These are phyloP conservation scores for Eurosta solidaginis DNA, from an alignment of 1,140 invertebrate species.

Conservation along the genomic window DNA sequence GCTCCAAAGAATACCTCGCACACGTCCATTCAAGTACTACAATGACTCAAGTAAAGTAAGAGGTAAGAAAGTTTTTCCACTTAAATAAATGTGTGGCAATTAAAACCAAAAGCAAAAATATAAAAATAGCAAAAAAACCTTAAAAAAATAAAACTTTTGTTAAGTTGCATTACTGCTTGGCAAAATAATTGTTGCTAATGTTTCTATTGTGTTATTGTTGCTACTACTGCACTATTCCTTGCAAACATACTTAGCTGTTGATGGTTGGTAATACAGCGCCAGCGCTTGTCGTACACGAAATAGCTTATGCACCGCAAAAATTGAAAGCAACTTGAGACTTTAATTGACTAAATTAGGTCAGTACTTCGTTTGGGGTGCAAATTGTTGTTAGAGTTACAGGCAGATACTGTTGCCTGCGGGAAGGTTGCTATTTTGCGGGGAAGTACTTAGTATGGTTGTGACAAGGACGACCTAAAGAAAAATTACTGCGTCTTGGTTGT, in stretches of 20 bases:
- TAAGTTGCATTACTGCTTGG: constrained; percentile 14
- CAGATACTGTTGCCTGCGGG: background rate
- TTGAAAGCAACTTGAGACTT: constrained; percentile 27
- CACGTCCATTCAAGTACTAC: too few species aligned
- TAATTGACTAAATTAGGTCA: constrained; percentile 28
- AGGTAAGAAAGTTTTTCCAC: constrained; percentile 15
- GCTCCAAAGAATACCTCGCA: too few species aligned
- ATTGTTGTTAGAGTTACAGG: background rate
- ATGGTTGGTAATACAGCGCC: background rate
- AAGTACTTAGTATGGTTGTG: background rate
- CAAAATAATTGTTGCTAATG: background rate
- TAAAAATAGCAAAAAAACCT: too few species aligned
- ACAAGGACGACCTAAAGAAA: background rate
- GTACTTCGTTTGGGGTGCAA: constrained; percentile 12
- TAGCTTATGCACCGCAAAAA: constrained; percentile 13
- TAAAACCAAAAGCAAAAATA: constrained; percentile 22
- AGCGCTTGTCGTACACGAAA: constrained; percentile 1
- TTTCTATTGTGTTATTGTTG: background rate
- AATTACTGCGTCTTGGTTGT: background rate
- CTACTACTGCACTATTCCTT: background rate
- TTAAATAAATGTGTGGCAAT: constrained; percentile 20
- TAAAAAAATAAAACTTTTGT: too few species aligned
- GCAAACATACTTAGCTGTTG: background rate
- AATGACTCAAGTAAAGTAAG: background rate
- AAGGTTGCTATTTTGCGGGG: background rate